Evolutionary conservation across 2,797 vertebrate genomes (phyloP).

Genomic region (Acrossocheilus wenchowensis): DNA sequence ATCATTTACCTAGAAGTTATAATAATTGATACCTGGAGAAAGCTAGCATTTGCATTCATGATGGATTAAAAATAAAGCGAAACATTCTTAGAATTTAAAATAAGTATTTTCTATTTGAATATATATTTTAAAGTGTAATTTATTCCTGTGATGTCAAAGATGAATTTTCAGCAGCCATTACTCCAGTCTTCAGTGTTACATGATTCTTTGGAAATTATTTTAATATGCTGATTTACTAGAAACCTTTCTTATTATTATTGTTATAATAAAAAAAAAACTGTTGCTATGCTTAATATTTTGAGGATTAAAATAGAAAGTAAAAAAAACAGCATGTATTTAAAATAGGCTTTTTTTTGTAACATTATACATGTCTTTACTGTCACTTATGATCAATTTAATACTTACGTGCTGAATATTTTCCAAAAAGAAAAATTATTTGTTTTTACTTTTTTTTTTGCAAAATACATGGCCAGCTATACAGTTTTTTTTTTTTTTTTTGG

Average conservation of each 20-base stretch:
- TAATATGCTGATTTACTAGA: background rate
- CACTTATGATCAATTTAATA: background rate
- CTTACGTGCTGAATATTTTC: background rate
- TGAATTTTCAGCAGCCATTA: background rate
- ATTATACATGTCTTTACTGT: background rate
- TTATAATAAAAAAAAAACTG: background rate
- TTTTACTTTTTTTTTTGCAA: background rate
- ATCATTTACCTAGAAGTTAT: background rate
- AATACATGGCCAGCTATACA: background rate
- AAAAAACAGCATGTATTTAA: background rate
- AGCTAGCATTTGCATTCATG: background rate
- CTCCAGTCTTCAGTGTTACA: background rate
- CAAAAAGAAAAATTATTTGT: background rate
- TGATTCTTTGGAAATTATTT: background rate
- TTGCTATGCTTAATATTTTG: background rate
- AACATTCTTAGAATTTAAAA: background rate
- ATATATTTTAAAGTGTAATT: background rate
- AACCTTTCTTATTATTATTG: background rate
- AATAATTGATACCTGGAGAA: background rate
- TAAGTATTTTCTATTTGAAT: slow-evolving; percentile 1
- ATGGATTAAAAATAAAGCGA: background rate
- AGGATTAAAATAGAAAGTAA: background rate
- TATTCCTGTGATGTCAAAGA: background rate
- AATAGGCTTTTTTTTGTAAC: background rate
- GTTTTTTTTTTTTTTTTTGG: background rate